Base-by-base conservation (phyloP, 92 coral and sea anemone species). In the Palythoa grandiflora region DNA sequence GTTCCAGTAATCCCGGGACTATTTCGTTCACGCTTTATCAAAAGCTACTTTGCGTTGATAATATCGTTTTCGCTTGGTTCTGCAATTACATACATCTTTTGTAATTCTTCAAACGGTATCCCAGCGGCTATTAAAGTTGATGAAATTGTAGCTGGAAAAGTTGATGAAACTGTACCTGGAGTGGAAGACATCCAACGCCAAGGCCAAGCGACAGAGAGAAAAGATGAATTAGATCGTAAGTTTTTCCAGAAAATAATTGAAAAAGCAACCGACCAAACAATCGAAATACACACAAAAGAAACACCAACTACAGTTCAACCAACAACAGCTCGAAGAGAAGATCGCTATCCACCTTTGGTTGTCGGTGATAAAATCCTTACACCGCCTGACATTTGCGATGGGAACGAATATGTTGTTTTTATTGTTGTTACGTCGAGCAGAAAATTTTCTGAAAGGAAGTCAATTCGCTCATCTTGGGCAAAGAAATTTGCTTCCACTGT, bases 401-500 rank as follows among this genome's bases (percentile, higher is more conserved):
- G 89, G 61, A 71, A 83, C 12, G 21, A 79, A 5, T 95, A 91
- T 50, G 75, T 95, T 12, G 40, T 95, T n/a, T 83, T 95, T 20
- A 57, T 95, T 12, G 94, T 93, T 13, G 81, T 92, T 35, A 78
- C 96, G 13, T 83, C 96, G 2, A 87, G 94, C 61, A 89, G 90
- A 57, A 90, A 95, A 61, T 95, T 95, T 79, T 92, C 89, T 47
- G 96, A 93, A 44, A 89, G 98, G 50, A 93, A 95, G 79, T 89
- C 94, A 9, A 91, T 95, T 47, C 94, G 98, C 17, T 86, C 87
- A 14, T 93, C 98, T 44, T 95, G 98, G 98, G 98, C 92, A 70
- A 79, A 85, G 57, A 91, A 80, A 52, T 70, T 79, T 52, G 52
- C 89, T 6, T 83, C 54, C 15, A 79, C 74, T 1, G 71, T 19